These are phyloP conservation scores for Gastracanthus pulcherrimus DNA, from an alignment of 2,888 invertebrate species.

Conservation along the genomic window DNA sequence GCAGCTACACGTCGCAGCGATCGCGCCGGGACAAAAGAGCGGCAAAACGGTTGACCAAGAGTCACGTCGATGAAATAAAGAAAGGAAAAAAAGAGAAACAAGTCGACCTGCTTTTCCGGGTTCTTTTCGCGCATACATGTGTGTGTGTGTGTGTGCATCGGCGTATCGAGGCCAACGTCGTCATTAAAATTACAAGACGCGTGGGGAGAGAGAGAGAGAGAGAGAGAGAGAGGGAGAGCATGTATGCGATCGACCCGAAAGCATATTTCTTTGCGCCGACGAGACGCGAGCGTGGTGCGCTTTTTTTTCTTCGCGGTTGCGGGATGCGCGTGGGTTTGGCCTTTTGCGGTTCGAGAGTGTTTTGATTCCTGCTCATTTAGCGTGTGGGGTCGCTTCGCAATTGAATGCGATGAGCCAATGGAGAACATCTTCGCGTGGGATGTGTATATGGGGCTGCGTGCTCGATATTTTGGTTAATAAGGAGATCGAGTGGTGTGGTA, in stretches of 20 bases:
- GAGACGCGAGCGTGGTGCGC: too few relatives aligned
- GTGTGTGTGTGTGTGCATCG: background rate
- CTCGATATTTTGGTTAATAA: too few relatives aligned
- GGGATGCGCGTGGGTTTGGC: too few relatives aligned
- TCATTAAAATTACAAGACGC: conserved; percentile 50
- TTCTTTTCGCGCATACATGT: background rate
- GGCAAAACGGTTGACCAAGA: background rate
- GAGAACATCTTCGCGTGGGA: too few relatives aligned
- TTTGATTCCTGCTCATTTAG: conserved; percentile 13
- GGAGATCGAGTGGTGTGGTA: too few relatives aligned
- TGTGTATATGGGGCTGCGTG: too few relatives aligned
- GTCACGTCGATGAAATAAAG: background rate
- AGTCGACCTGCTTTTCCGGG: conserved; percentile 37
- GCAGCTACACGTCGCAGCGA: background rate
- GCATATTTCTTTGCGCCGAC: conserved; percentile 18
- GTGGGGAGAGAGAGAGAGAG: too few relatives aligned
- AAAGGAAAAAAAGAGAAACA: background rate
- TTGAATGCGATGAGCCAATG: background rate
- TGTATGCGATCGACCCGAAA: conserved; percentile 31
- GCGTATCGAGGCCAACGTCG: conserved; percentile 43
- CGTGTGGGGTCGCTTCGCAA: background rate
- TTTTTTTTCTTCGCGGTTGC: too few relatives aligned
- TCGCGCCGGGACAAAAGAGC: background rate
- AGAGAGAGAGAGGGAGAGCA: background rate
- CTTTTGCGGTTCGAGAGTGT: too few relatives aligned